Base-by-base conservation (phyloP, 1,140 invertebrate genomes). In the Frieseomelitta varia region DNA sequence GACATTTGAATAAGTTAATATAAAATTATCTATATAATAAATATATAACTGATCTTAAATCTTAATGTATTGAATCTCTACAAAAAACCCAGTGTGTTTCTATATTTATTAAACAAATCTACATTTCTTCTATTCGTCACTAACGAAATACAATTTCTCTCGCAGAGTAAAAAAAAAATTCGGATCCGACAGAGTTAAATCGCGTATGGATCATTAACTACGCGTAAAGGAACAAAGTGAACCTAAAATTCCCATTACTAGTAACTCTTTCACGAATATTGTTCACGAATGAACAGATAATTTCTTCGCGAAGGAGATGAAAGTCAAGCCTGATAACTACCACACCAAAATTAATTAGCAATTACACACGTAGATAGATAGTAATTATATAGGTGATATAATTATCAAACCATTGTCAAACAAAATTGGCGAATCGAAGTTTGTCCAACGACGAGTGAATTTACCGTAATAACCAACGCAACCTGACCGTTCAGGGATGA, bases 401-500 rank as follows among this genome's bases (percentile, higher is more conserved):
- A 47, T 47, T 47, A 47, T 47, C 6, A 47, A 47, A 47, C 11
- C 11, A 14, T 61, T 61, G 24, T 61, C 11, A n/a, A 61, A n/a
- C 24, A 61, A 24, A 12, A 4, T 61, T 61, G 3, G 58, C 24
- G n/a, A 61, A n/a, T 61, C 12, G 14, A 83, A n/a, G 78, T 76
- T 74, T 53, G 47, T 55, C n/a, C 55, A 53, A 21, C 78, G 78
- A 85, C 75, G 67, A 67, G 55, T 27, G 27, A 56, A 74, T 88
- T 87, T 88, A 88, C 87, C 87, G 87, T 88, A 88, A 88, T 77
- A 30, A 30, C 80, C 61, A n/a, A 56, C 81, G 55, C 53, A 68
- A 87, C 73, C 73, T 69, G 47, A 2, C 53, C 53, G 53, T 72
- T 53, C 24, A 21, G 19, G 14, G 68, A 68, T 27, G n/a, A 34